These are phyloP conservation scores for Ophion obscuratus DNA, from an alignment of 2,888 invertebrate genomes.

Conservation along the genomic window DNA sequence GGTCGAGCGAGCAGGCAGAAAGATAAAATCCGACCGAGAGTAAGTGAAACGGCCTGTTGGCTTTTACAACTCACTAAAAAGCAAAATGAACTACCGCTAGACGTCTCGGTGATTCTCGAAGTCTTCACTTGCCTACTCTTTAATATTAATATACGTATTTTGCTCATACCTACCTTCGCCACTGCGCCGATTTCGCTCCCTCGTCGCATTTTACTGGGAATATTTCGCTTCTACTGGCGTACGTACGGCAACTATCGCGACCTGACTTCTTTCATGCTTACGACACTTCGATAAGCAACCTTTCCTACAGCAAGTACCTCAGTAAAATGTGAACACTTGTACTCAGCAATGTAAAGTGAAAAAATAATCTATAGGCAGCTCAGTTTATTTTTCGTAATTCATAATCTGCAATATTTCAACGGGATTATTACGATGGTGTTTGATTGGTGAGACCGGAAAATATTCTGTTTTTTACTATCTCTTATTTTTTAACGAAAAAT, in stretches of 20 bases:
- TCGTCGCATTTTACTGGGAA: neutral
- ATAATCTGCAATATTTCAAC: too few relatives aligned
- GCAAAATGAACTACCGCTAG: slow-evolving; percentile 31
- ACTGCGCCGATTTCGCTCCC: neutral
- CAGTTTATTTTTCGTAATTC: too few relatives aligned
- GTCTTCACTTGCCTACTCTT: slow-evolving; percentile 34
- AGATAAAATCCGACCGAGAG: slow-evolving; percentile 37
- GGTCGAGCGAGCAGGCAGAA: slow-evolving; percentile 36
- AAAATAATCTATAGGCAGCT: neutral
- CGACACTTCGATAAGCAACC: slow-evolving; percentile 9
- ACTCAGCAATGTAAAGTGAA: neutral
- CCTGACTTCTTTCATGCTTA: slow-evolving; percentile 21
- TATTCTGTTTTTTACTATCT: too few relatives aligned
- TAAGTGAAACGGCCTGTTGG: slow-evolving; percentile 55
- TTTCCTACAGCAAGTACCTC: neutral
- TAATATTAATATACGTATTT: slow-evolving; percentile 13
- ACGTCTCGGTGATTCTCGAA: slow-evolving; percentile 47
- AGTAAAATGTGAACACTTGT: neutral
- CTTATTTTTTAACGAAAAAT: too few relatives aligned
- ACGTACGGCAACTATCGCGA: neutral
- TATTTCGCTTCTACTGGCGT: neutral
- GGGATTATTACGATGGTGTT: too few relatives aligned
- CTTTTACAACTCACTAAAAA: slow-evolving; percentile 50
- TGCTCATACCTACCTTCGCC: neutral
- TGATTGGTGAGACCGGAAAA: too few relatives aligned